Conservation (phyloP, 2,113 vertebrate genomes). For the Oncorhynchus masou region DNA sequence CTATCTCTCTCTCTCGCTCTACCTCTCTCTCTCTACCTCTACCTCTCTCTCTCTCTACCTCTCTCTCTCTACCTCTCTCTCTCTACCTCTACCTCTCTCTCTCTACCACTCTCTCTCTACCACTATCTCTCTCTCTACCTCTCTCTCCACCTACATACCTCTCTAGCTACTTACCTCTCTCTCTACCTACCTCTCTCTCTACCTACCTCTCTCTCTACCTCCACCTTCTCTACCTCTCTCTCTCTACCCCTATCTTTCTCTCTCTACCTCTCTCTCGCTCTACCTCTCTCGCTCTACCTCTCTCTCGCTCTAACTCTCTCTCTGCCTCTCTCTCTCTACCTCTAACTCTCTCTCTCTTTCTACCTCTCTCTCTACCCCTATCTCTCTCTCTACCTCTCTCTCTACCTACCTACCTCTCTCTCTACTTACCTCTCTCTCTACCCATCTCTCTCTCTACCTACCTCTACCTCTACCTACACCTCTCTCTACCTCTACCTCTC, state of each 20-base stretch:
- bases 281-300: background rate
- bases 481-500: too few relatives aligned
- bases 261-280: background rate
- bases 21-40: background rate
- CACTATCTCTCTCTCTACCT: background rate
- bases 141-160: background rate
- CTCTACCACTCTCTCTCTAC: background rate
- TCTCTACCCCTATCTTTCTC: conserved; percentile 34
- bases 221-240: too few relatives aligned
- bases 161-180: too few relatives aligned
- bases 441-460: too few relatives aligned
- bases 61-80: background rate
- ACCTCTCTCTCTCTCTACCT: background rate
- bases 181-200: background rate
- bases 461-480: too few relatives aligned
- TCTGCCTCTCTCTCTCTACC: too few relatives aligned
- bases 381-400: background rate
- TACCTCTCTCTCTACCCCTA: background rate
- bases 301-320: too few relatives aligned
- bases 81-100: background rate
- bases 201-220: background rate
- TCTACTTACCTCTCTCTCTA: too few relatives aligned
- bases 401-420: too few relatives aligned
- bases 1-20: background rate
- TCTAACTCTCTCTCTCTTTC: background rate